Conservation (phyloP, 2,113 vertebrate genomes). For the Scomber scombrus region DNA sequence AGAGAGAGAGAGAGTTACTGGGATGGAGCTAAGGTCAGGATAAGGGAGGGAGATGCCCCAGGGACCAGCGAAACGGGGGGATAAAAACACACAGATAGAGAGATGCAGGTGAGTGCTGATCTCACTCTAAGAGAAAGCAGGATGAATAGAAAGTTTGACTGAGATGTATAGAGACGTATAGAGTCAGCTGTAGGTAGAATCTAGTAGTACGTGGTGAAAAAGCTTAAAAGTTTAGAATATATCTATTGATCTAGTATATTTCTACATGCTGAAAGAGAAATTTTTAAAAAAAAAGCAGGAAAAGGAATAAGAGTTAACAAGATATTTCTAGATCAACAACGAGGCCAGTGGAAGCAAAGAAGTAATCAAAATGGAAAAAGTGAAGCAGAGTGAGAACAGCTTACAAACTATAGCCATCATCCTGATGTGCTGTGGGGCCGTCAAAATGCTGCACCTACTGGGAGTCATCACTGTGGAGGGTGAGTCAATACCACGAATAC, state of each 20-base stretch:
- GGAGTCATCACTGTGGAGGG: constrained; percentile 92
- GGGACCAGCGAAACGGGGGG: constrained; percentile 50
- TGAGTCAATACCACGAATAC: constrained; percentile 80
- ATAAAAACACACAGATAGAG: constrained; percentile 72
- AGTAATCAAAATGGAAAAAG: constrained; percentile 72
- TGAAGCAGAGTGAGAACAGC: constrained; percentile 86
- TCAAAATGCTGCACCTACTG: constrained; percentile 93
- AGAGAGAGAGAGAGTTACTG: constrained; percentile 4
- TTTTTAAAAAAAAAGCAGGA: neutral
- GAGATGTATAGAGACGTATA: neutral
- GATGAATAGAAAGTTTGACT: constrained; percentile 42
- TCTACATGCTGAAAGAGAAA: neutral
- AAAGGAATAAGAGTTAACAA: neutral
- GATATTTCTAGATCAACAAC: neutral
- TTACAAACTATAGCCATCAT: constrained; percentile 90
- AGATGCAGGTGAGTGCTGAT: constrained; percentile 51
- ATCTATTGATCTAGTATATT: neutral
- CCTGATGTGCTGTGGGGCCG: constrained; percentile 88
- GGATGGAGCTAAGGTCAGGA: constrained; percentile 63
- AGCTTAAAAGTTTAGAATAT: constrained; percentile 4
- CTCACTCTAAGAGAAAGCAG: constrained; percentile 37
- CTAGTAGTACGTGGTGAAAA: neutral
- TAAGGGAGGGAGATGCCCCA: constrained; percentile 56
- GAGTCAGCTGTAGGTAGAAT: neutral
- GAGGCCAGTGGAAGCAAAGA: neutral